Evolutionary conservation across 2,888 invertebrate genomes (phyloP).

Genomic region (Meloe dianella): DNA sequence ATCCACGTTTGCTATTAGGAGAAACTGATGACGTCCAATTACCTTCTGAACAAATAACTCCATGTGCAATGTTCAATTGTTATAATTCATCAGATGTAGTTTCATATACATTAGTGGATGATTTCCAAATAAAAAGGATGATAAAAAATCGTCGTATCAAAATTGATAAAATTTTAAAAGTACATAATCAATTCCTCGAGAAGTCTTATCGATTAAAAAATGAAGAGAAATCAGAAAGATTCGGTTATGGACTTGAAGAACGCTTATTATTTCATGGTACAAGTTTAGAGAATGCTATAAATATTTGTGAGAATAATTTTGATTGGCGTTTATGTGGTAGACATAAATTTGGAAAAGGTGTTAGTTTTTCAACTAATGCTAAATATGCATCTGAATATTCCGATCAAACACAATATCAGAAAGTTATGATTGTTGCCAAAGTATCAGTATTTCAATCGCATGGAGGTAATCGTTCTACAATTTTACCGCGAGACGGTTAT

Average conservation of each 20-base stretch:
- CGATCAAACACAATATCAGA: constrained; percentile 13
- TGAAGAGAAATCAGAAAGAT: constrained; percentile 15
- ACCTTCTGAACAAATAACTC: neutral
- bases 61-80: neutral
- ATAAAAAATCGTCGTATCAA: neutral
- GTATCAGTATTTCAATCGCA: constrained; percentile 39
- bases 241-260: constrained; percentile 16
- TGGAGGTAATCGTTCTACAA: constrained; percentile 37
- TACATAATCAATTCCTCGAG: constrained; percentile 22
- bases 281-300: constrained; percentile 14
- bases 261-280: constrained; percentile 31
- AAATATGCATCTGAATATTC: constrained; percentile 30
- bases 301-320: constrained; percentile 31
- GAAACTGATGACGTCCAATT: neutral
- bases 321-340: constrained; percentile 27
- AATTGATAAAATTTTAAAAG: constrained; percentile 21
- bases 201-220: constrained; percentile 25
- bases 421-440: constrained; percentile 45
- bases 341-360: constrained; percentile 27
- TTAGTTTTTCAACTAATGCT: constrained; percentile 30
- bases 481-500: constrained; percentile 41
- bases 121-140: neutral
- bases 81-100: neutral
- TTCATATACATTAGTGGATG: neutral
- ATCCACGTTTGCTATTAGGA: no score